Percentiles rank a stretch among this genome's conserved stretches.
phyloP scores from a whole-genome alignment of 2,888 invertebrate species.

The Napeogenes inachia region DNA sequence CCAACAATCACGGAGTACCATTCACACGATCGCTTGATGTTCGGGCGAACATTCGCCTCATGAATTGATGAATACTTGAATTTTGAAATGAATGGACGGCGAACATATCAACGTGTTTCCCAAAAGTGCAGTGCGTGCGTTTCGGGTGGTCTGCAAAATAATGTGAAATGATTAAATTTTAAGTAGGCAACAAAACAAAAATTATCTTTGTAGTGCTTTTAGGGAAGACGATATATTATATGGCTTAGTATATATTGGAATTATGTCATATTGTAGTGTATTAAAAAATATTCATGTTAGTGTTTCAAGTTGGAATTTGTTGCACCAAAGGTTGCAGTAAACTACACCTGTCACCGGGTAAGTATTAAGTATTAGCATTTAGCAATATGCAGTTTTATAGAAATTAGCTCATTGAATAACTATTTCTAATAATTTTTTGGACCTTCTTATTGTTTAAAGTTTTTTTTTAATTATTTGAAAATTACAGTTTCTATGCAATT shows the following conservation, averaged over 20 bases:
- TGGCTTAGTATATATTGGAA: neutral
- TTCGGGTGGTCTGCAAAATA: constrained; percentile 24
- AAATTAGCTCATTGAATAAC: neutral
- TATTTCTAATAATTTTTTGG: too few species aligned
- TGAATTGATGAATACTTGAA: neutral
- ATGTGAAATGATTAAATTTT: constrained; percentile 7
- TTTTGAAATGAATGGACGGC: neutral
- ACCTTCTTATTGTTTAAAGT: constrained; percentile 9
- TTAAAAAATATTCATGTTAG: constrained; percentile 16
- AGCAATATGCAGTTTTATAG: neutral
- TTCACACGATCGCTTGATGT: too few species aligned
- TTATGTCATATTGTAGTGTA: constrained; percentile 34
- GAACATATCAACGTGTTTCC: constrained; percentile 29
- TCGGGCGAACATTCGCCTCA: neutral
- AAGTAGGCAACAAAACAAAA: neutral
- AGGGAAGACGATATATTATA: neutral
- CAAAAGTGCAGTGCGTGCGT: constrained; percentile 41
- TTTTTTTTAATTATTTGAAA: constrained; percentile 45
- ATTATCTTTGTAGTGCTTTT: neutral
- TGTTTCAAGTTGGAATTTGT: constrained; percentile 32
- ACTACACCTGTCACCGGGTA: constrained; percentile 65
- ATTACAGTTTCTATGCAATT: constrained; percentile 37
- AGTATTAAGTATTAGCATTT: constrained; percentile 40
- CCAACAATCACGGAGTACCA: too few species aligned
- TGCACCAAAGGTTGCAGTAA: constrained; percentile 26